phyloP scores from a whole-genome alignment of 2,888 invertebrate species.

The Cryptophagus acutangulus region DNA sequence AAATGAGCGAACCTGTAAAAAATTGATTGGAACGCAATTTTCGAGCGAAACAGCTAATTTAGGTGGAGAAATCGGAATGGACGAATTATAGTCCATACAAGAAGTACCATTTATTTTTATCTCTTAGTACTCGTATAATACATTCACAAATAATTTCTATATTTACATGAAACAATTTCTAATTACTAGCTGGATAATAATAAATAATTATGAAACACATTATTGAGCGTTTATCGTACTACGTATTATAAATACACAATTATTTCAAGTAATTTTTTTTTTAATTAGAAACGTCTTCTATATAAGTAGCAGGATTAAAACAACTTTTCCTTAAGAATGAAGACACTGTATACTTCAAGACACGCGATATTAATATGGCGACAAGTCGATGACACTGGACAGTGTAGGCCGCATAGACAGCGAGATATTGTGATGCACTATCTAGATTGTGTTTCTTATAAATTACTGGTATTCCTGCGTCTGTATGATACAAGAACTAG shows the following conservation, averaged over 20 bases:
- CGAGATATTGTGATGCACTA: constrained; percentile 46
- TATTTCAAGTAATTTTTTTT: constrained; percentile 4
- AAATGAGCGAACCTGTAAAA: too few relatives aligned
- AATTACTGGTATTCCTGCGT: constrained; percentile 43
- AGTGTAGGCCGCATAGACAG: constrained; percentile 44
- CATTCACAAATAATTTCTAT: too few relatives aligned
- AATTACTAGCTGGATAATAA: constrained; percentile 7
- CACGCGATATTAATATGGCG: constrained; percentile 47
- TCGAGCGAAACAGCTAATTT: too few relatives aligned
- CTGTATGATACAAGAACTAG: constrained; percentile 41
- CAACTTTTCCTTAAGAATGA: constrained; percentile 41
- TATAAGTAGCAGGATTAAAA: constrained; percentile 38
- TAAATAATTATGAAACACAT: constrained; percentile 10
- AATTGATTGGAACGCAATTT: too few relatives aligned
- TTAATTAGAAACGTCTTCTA: constrained; percentile 20
- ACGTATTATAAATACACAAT: constrained; percentile 5
- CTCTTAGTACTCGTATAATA: too few relatives aligned
- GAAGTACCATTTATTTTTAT: too few relatives aligned
- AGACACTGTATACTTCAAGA: constrained; percentile 40
- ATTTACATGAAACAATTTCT: constrained; percentile 11
- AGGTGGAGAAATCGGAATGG: too few relatives aligned
- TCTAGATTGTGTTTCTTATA: constrained; percentile 46
- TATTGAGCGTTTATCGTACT: constrained; percentile 8
- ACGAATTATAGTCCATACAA: too few relatives aligned
- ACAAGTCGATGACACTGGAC: constrained; percentile 47